Evolutionary conservation across 2,888 invertebrate genomes (phyloP).

Genomic region (Penaeus monodon): DNA sequence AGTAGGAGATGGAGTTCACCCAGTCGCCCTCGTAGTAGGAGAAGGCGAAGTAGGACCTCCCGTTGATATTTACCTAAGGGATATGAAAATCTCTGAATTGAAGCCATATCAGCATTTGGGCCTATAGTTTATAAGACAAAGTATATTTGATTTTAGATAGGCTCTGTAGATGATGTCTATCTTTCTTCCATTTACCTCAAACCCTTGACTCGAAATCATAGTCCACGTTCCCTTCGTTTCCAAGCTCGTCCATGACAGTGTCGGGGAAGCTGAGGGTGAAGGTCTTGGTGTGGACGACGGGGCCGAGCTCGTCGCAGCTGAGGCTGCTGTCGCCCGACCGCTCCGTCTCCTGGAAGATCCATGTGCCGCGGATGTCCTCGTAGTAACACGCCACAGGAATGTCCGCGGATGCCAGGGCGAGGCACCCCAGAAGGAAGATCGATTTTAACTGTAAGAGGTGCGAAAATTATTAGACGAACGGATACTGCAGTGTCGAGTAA

Average conservation of each 20-base stretch:
- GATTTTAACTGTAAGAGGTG: too few species aligned
- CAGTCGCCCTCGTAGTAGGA: constrained; percentile 68
- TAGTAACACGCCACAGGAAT: constrained; percentile 67
- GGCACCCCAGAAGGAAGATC: constrained; percentile 7
- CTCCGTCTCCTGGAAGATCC: constrained; percentile 67
- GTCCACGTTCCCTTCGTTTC: constrained; percentile 73
- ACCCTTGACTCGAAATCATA: constrained; percentile 73
- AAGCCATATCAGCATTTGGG: neutral
- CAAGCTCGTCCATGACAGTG: constrained; percentile 70
- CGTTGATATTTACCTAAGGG: constrained; percentile 65
- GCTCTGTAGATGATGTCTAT: neutral
- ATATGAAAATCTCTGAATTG: neutral
- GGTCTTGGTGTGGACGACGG: constrained; percentile 42
- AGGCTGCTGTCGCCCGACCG: constrained; percentile 64
- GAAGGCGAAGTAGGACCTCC: constrained; percentile 71
- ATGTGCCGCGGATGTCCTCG: constrained; percentile 67
- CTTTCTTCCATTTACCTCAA: constrained; percentile 30
- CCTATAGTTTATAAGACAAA: neutral
- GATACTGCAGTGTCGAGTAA: too few species aligned
- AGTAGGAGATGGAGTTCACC: constrained; percentile 66
- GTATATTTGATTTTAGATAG: neutral
- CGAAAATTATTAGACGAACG: too few species aligned
- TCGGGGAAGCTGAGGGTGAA: constrained; percentile 68
- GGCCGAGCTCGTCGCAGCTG: constrained; percentile 58
- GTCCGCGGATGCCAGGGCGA: constrained; percentile 53